Conservation (phyloP, 2,113 vertebrate genomes). For the Otus sunia region DNA sequence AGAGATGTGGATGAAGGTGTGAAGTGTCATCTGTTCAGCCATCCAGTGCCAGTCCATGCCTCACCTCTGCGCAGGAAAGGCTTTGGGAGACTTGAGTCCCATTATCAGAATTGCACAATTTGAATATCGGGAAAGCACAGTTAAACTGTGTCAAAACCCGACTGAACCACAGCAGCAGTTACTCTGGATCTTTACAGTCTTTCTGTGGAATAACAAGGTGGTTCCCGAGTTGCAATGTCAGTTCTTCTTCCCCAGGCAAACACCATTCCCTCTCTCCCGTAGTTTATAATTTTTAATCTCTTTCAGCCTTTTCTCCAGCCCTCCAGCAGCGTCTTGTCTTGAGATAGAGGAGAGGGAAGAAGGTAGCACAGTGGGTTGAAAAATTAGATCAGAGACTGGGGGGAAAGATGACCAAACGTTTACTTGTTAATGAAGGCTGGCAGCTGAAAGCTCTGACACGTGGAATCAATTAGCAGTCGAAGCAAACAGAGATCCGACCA, state of each 20-base stretch:
- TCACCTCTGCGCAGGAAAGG: background rate
- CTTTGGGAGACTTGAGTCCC: background rate
- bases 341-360: background rate
- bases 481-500: background rate
- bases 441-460: background rate
- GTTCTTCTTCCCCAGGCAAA: background rate
- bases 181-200: background rate
- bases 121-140: background rate
- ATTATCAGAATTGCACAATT: background rate
- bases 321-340: background rate
- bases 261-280: background rate
- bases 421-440: background rate
- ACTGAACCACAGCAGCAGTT: background rate
- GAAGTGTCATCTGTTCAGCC: background rate
- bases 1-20: background rate
- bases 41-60: background rate
- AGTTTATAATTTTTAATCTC: background rate
- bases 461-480: background rate
- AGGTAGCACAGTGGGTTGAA: background rate
- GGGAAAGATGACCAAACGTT: background rate
- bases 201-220: background rate
- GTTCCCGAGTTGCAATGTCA: background rate
- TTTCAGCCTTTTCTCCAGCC: background rate
- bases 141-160: background rate
- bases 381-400: background rate